Evolutionary conservation across 2,888 invertebrate species (phyloP), one percentile per base, ranked within the genome.

Genomic region (Lumbricus terrestris): DNA sequence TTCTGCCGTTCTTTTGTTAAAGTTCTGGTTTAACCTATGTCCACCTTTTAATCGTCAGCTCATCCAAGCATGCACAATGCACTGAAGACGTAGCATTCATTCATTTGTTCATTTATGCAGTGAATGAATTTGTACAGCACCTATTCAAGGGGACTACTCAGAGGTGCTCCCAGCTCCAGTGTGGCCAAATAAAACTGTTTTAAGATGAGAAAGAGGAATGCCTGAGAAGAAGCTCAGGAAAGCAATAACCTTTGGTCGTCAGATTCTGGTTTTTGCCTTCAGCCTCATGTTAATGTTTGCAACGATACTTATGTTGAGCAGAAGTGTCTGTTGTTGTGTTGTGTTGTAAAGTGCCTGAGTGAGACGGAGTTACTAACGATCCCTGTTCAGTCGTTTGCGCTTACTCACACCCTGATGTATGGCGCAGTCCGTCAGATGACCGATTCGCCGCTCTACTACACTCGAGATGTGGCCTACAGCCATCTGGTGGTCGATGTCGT

Each of bases 351-450:
- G 85, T 85, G 85, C 37, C 18, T 35, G 37, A 85, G 8, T 85
- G 85, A 85, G 16, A 85, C 85, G 37, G 20, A 85, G 35, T 85
- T 37, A 85, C 29, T 85, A 23, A 35, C 85, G 35, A 85, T 85
- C 18, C 34, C 85, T 37, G 37, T 85, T 35, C 85, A 85, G 85
- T 85, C 85, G 23, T 85, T 85, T 85, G 85, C 85, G 20, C 85
- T 85, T 11, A 35, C 85, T 16, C 85, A 85, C 23, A 85, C 85
- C 0, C 85, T 85, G 5, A 85, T 85, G 85, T 34, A 85, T 85
- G 85, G 85, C 11, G 37, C n/a, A 85, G 85, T 85, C 20, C 35
- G 8, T 23, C 85, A 85, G 37, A 85, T 85, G 85, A 85, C 85
- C 34, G 35, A 37, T 37, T 85, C 85, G 18, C 85, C 85, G 34